phyloP scores from a whole-genome alignment of 2,888 invertebrate genomes.

The Cryptophagus acutangulus region DNA sequence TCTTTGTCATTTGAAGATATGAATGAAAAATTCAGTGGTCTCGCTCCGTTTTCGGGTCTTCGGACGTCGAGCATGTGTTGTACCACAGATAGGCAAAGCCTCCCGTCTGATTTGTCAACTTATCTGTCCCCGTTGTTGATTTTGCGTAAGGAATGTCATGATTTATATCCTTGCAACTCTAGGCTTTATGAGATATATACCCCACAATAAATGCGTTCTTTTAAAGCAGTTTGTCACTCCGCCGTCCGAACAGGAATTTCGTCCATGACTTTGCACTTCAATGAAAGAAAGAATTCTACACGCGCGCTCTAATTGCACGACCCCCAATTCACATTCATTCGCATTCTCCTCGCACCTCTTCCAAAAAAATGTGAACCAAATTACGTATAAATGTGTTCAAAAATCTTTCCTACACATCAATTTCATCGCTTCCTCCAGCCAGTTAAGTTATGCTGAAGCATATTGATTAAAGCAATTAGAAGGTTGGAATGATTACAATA shows the following conservation, averaged over 20 bases:
- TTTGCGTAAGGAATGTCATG: conserved; percentile 33
- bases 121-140: conserved; percentile 43
- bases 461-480: no score
- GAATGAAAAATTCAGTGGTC: conserved; percentile 48
- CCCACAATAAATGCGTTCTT: conserved; percentile 35
- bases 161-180: conserved; percentile 26
- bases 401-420: no score
- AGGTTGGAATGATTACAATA: no score
- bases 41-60: no score
- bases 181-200: conserved; percentile 26
- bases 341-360: conserved; percentile 34
- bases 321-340: conserved; percentile 31
- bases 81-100: conserved; percentile 36
- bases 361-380: no score
- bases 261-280: conserved; percentile 30
- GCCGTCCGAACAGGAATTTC: conserved; percentile 32
- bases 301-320: conserved; percentile 36
- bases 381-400: no score
- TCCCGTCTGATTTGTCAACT: conserved; percentile 43
- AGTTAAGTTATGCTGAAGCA: no score
- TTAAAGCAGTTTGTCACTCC: conserved; percentile 32
- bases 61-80: conserved; percentile 40
- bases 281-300: conserved; percentile 38
- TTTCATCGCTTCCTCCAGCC: no score
- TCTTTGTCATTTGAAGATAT: conserved; percentile 50